Evolutionary conservation across 2,113 vertebrate species (phyloP).

Genomic region (Speoplatyrhinus poulsoni): DNA sequence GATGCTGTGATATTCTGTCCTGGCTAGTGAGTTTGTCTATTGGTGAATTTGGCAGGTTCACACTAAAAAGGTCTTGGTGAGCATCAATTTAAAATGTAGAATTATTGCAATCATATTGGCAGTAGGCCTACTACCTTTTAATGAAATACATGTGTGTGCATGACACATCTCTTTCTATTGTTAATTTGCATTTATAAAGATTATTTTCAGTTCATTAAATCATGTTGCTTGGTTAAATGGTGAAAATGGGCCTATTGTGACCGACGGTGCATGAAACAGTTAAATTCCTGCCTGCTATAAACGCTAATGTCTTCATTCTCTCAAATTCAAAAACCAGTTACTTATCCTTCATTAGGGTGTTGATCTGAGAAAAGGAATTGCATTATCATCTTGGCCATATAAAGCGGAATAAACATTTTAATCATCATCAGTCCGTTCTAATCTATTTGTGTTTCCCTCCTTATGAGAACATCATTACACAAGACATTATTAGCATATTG

Average conservation of each 20-base stretch:
- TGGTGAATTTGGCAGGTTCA: background rate
- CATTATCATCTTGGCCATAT: slow-evolving; percentile 21
- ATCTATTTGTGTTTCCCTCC: slow-evolving; percentile 49
- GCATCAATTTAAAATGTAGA: too few relatives aligned
- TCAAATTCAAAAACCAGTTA: slow-evolving; percentile 37
- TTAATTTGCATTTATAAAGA: background rate
- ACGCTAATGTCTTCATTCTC: background rate
- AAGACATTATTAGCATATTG: slow-evolving; percentile 50
- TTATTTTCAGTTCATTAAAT: background rate
- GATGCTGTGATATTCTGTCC: background rate
- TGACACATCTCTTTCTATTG: too few relatives aligned
- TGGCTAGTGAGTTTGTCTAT: background rate
- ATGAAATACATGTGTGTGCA: too few relatives aligned
- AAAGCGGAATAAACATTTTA: slow-evolving; percentile 40
- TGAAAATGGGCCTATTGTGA: background rate
- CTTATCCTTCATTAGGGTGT: slow-evolving; percentile 27
- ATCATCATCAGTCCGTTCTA: slow-evolving; percentile 23
- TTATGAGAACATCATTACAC: slow-evolving; percentile 53
- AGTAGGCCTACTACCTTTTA: too few relatives aligned
- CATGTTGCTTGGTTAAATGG: background rate
- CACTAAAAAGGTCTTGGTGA: too few relatives aligned
- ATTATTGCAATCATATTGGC: too few relatives aligned
- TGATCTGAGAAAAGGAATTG: slow-evolving; percentile 29
- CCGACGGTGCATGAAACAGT: background rate
- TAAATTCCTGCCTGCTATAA: background rate